A percentile compares a stretch with the other conserved stretches of the same genome.
phyloP scores from a whole-genome alignment of 2,888 invertebrate genomes.

The Platypus cylindrus region DNA sequence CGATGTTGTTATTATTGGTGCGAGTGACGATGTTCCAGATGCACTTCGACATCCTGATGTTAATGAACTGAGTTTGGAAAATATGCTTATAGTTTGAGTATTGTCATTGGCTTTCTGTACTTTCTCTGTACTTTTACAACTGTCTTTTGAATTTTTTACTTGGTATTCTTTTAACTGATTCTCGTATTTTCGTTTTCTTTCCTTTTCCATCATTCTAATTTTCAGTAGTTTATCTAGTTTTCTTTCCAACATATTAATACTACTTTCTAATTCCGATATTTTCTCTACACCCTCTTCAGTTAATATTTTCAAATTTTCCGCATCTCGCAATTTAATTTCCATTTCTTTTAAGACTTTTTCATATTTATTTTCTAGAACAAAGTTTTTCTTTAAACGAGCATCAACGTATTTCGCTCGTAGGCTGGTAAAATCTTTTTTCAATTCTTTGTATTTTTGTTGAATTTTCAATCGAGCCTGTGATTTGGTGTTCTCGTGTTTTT shows the following conservation, averaged over 20 bases:
- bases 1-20: slow-evolving; percentile 9
- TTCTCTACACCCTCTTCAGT: slow-evolving; percentile 51
- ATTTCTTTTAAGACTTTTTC: slow-evolving; percentile 34
- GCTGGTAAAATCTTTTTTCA: slow-evolving; percentile 47
- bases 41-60: too few relatives aligned
- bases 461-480: slow-evolving; percentile 45
- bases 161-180: slow-evolving; percentile 46
- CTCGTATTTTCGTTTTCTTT: slow-evolving; percentile 55
- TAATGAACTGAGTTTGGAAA: slow-evolving; percentile 9
- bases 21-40: too few relatives aligned
- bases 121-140: slow-evolving; percentile 18
- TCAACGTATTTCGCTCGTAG: slow-evolving; percentile 43
- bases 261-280: slow-evolving; percentile 58
- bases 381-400: slow-evolving; percentile 35
- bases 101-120: slow-evolving; percentile 18
- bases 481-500: slow-evolving; percentile 44
- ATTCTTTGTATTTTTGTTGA: slow-evolving; percentile 48
- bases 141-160: slow-evolving; percentile 18
- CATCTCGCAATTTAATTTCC: slow-evolving; percentile 34
- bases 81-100: slow-evolving; percentile 14
- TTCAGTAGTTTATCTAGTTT: slow-evolving; percentile 63
- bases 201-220: slow-evolving; percentile 61
- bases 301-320: slow-evolving; percentile 33
- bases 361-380: slow-evolving; percentile 26
- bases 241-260: slow-evolving; percentile 59